Conservation (phyloP, 1,140 invertebrate genomes). For the Semibalanus balanoides region DNA sequence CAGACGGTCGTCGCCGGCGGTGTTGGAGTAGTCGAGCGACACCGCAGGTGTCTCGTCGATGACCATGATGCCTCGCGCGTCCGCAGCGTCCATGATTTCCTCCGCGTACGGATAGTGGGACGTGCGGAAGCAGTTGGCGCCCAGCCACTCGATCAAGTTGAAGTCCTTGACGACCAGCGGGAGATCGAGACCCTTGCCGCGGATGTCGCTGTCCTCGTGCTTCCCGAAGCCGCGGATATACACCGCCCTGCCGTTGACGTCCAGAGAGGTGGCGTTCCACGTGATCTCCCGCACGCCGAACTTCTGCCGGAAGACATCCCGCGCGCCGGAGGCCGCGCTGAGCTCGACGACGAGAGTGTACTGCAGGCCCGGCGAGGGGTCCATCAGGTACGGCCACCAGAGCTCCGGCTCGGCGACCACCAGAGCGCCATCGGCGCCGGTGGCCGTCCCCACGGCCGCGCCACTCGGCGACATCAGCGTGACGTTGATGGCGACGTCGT, state of each 20-base stretch:
- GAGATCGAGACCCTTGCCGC: slow-evolving; percentile 21
- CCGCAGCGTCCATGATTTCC: slow-evolving; percentile 90
- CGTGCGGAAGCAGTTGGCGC: slow-evolving; percentile 87
- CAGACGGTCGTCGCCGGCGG: slow-evolving; percentile 27
- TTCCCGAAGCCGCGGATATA: slow-evolving; percentile 92
- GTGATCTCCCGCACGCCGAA: slow-evolving; percentile 68
- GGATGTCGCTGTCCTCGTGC: slow-evolving; percentile 74
- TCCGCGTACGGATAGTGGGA: slow-evolving; percentile 99
- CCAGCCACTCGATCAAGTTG: slow-evolving; percentile 87
- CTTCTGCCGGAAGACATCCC: slow-evolving; percentile 67
- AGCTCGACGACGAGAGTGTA: slow-evolving; percentile 57
- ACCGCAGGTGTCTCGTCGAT: slow-evolving; percentile 93
- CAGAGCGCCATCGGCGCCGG: too few species aligned
- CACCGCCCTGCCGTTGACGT: slow-evolving; percentile 68
- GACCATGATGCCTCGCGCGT: slow-evolving; percentile 83
- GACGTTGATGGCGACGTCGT: too few species aligned
- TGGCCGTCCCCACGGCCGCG: too few species aligned
- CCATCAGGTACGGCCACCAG: slow-evolving; percentile 38
- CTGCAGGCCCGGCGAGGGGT: slow-evolving; percentile 60
- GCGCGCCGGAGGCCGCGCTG: not conserved
- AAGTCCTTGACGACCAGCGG: slow-evolving; percentile 71
- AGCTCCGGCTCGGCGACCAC: too few species aligned
- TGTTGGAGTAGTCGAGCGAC: slow-evolving; percentile 3
- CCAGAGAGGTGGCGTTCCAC: slow-evolving; percentile 39
- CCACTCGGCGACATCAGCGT: too few species aligned